Evolutionary conservation across 2,113 vertebrate species (phyloP).

Genomic region (Petaurus breviceps): DNA sequence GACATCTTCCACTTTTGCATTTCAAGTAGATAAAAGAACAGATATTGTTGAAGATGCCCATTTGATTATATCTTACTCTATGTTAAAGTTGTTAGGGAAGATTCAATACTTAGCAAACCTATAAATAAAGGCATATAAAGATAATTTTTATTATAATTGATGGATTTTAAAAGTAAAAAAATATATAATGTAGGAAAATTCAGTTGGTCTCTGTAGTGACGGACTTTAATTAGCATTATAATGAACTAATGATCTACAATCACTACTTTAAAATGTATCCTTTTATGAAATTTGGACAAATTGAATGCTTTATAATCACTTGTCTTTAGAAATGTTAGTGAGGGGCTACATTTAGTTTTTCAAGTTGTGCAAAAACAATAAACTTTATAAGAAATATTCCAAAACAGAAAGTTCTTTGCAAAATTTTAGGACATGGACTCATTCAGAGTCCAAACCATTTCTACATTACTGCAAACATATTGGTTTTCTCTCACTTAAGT

Average conservation of each 20-base stretch:
- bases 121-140: neutral
- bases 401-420: neutral
- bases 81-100: neutral
- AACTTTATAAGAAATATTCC: neutral
- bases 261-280: neutral
- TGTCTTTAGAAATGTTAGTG: neutral
- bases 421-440: neutral
- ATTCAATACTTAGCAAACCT: neutral
- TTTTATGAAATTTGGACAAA: no score
- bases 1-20: neutral
- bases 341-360: neutral
- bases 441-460: neutral
- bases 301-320: no score
- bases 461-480: neutral
- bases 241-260: neutral
- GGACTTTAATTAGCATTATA: no score
- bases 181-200: no score
- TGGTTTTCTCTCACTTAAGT: neutral
- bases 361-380: neutral
- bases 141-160: neutral
- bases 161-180: neutral
- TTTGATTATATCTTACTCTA: neutral
- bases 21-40: neutral
- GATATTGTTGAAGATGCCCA: neutral
- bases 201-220: no score